phyloP scores from a whole-genome alignment of 2,888 invertebrate species.

The Drosophila hawaiiensis region DNA sequence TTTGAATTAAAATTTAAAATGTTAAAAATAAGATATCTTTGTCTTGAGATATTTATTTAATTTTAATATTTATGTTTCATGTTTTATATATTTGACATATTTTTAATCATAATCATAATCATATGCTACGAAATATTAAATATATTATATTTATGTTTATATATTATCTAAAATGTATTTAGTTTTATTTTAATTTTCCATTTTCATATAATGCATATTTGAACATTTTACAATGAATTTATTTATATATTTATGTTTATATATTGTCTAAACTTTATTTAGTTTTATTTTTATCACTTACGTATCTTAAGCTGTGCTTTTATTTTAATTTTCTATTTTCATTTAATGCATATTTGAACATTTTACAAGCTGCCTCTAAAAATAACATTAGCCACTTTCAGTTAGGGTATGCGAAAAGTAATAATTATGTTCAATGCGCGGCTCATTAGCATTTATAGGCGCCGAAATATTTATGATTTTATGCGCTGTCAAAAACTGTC shows the following conservation, averaged over 20 bases:
- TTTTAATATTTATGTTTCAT: not conserved
- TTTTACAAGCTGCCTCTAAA: not conserved
- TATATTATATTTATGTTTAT: not conserved
- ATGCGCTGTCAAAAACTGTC: constrained; percentile 32
- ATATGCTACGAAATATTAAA: not conserved
- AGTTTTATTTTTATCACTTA: not conserved
- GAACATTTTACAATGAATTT: not conserved
- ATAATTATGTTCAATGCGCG: constrained; percentile 44
- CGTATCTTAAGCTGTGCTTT: not conserved
- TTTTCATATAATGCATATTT: not conserved
- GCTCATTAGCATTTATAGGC: constrained; percentile 74
- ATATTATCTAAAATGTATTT: not conserved
- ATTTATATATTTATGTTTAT: too few relatives aligned
- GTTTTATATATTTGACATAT: not conserved
- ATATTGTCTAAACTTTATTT: not conserved
- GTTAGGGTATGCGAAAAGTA: constrained; percentile 25
- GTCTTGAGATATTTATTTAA: not conserved
- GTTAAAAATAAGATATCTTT: rapidly evolving
- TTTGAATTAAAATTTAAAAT: not conserved
- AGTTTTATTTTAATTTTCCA: not conserved
- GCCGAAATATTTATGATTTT: constrained; percentile 63
- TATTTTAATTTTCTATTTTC: not conserved
- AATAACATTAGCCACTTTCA: rapidly evolving
- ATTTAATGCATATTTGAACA: not conserved
- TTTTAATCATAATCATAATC: not conserved